These are phyloP conservation scores for Noturus placidus DNA, from an alignment of 2,113 vertebrate genomes.

Conservation along the genomic window DNA sequence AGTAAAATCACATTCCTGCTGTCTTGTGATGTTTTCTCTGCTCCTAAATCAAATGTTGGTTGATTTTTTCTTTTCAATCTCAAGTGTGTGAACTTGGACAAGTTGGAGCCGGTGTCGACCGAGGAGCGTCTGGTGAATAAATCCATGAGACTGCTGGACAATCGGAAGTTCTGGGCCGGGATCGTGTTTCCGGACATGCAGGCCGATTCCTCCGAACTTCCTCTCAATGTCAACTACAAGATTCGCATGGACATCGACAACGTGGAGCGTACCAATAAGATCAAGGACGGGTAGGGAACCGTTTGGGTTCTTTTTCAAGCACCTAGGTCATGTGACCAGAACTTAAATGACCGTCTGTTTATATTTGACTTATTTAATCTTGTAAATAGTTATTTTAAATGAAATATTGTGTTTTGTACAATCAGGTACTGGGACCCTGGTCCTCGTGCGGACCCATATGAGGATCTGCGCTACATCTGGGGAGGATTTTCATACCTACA, in stretches of 20 bases:
- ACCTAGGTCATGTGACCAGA: neutral
- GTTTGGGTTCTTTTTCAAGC: neutral
- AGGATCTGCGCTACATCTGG: constrained; percentile 96
- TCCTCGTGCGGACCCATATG: constrained; percentile 96
- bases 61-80: neutral
- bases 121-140: constrained; percentile 90
- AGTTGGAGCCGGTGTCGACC: constrained; percentile 87
- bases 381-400: neutral
- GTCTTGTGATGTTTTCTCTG: neutral
- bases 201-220: constrained; percentile 77
- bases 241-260: constrained; percentile 99
- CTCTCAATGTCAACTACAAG: constrained; percentile 91
- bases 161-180: constrained; percentile 95
- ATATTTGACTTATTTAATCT: neutral
- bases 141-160: constrained; percentile 86
- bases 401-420: neutral
- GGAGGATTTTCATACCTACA: constrained; percentile 95
- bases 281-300: constrained; percentile 85
- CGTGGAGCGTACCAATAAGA: constrained; percentile 97
- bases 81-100: constrained; percentile 95
- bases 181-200: constrained; percentile 88
- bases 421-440: constrained; percentile 96
- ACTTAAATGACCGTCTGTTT: neutral
- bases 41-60: neutral
- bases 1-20: neutral